Evolutionary conservation across 2,888 invertebrate genomes (phyloP).

Genomic region (Andrena bucephala): DNA sequence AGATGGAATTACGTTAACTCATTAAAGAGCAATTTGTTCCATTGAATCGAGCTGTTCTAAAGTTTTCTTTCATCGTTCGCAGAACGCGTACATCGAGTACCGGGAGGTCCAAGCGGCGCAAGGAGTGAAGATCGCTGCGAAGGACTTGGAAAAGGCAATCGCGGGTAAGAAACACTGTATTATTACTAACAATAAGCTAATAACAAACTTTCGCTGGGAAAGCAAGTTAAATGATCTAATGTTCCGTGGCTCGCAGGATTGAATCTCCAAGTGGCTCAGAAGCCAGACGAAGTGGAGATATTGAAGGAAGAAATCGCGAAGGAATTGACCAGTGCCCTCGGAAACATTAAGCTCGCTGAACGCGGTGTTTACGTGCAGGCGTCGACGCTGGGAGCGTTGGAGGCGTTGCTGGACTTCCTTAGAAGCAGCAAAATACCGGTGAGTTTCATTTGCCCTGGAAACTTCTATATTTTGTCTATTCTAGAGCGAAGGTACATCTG

Average conservation of each 20-base stretch:
- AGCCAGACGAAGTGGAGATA: constrained; percentile 97
- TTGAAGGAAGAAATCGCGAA: constrained; percentile 93
- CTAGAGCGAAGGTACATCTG: not conserved
- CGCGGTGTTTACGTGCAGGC: constrained; percentile 99
- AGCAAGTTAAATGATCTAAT: not conserved
- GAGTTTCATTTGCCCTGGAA: constrained; percentile 84
- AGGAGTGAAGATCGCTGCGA: constrained; percentile 99
- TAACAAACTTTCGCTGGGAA: not conserved
- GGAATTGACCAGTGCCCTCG: constrained; percentile 95
- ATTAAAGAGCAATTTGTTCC: not conserved
- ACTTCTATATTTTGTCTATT: not conserved
- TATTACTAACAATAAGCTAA: no score
- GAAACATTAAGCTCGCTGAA: constrained; percentile 95
- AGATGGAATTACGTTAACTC: not conserved
- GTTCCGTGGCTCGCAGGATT: constrained; percentile 87
- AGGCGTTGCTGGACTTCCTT: constrained; percentile 97
- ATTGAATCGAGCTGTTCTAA: not conserved
- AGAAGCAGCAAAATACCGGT: constrained; percentile 97
- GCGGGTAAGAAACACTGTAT: constrained; percentile 87
- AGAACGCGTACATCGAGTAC: constrained; percentile 97
- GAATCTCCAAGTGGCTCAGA: constrained; percentile 95
- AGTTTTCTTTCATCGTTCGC: not conserved
- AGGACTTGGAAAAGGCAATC: constrained; percentile 98
- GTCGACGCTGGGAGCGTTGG: constrained; percentile 99
- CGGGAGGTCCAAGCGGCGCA: constrained; percentile 98